Percentiles rank a stretch among this genome's conserved stretches.
Evolutionary conservation across 2,797 vertebrate species (phyloP).

Genomic region (Alca torda): DNA sequence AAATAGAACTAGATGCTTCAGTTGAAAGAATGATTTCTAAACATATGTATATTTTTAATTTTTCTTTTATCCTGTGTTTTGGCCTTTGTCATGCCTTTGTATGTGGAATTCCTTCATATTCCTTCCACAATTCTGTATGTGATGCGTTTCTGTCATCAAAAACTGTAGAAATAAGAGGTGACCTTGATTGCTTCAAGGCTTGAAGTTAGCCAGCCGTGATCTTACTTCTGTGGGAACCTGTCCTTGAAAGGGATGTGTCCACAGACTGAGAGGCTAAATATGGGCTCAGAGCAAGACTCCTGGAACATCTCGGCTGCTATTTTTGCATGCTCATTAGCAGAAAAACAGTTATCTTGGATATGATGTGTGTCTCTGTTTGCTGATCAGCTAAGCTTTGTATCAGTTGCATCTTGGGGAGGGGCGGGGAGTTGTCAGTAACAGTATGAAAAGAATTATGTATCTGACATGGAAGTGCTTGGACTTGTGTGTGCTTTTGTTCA

Average conservation of each 20-base stretch:
- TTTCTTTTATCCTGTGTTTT: neutral
- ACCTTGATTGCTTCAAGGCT: slow-evolving; percentile 6
- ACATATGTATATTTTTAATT: neutral
- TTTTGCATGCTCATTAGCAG: neutral
- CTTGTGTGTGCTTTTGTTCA: neutral
- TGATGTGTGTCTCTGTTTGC: neutral
- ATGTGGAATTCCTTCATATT: neutral
- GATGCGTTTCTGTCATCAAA: neutral
- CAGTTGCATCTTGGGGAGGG: neutral
- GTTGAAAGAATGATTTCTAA: neutral
- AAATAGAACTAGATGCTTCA: neutral
- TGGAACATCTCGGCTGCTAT: neutral
- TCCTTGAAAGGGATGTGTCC: slow-evolving; percentile 27
- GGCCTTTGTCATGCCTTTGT: neutral
- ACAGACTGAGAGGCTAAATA: slow-evolving; percentile 13
- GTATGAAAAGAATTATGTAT: neutral
- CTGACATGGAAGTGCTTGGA: neutral
- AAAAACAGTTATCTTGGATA: neutral
- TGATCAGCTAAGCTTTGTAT: neutral
- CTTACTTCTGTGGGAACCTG: neutral
- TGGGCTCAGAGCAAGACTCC: neutral
- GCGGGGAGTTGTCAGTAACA: neutral
- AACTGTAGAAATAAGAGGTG: neutral
- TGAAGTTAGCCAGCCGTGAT: neutral
- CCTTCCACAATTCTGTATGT: neutral